Evolutionary conservation across 2,888 invertebrate genomes (phyloP), one percentile per base, ranked within the genome.

Genomic region (Megaustenia siamemsis): DNA sequence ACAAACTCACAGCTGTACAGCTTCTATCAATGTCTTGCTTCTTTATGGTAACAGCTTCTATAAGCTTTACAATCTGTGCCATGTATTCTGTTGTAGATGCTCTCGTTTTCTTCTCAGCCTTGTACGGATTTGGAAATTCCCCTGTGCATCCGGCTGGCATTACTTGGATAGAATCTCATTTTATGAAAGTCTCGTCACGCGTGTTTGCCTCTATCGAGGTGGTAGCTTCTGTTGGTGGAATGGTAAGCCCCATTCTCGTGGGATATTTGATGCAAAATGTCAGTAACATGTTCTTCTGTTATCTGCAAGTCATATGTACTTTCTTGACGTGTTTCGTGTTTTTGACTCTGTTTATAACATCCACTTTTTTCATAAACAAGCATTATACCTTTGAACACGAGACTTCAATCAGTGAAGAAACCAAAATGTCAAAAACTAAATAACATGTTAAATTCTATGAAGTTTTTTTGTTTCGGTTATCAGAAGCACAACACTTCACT

Each of bases 131-230:
- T 12, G 93, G 94, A 8, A 90, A 94, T 88, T 93, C 94, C 0
- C 93, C 93, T 24, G 92, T 94, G n/a, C 94, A 94, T 83, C 94
- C 94, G 10, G 90, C 94, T 5, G 92, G 92, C 5, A 90, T 94
- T 53, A 89, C 93, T 6, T 94, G 94, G 94, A 90, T 93, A 6
- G 94, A 94, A 85, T 88, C 90, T 15, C 92, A 93, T 75, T 56
- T 89, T n/a, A 89, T 94, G 38, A 90, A 91, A 28, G 90, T 94
- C 5, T 92, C 93, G 0, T 93, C 94, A 45, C 91, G 91, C 82
- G 91, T 93, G 18, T 92, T 93, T 0, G 92, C 94, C 0, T 86
- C 91, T 21, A 92, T 94, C 76, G 90, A 93, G 24, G 87, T 94
- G 12, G 93, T 93, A 1, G 92, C 93, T 5, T 92, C 94, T 0